These are phyloP conservation scores for Chrysoperla carnea DNA, from an alignment of 1,140 invertebrate species.

Conservation along the genomic window DNA sequence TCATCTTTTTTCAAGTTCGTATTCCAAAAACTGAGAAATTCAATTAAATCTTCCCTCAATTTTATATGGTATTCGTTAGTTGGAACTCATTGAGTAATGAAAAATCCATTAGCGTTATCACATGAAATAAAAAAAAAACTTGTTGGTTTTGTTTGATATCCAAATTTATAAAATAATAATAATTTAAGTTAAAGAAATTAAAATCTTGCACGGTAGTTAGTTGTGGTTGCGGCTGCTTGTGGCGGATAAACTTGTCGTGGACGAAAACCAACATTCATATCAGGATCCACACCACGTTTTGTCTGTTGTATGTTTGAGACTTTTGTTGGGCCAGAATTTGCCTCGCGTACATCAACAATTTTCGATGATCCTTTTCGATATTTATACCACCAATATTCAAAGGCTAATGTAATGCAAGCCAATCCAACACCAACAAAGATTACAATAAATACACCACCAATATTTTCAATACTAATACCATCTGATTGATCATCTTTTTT, in stretches of 20 bases:
- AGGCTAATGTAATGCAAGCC: conserved; percentile 76
- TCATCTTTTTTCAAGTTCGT: no score
- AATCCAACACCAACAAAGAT: conserved; percentile 87
- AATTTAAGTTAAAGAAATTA: conserved; percentile 3
- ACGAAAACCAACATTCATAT: conserved; percentile 8
- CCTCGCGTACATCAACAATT: conserved; percentile 34
- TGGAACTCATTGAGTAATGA: no score
- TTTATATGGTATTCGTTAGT: no score
- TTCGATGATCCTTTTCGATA: conserved; percentile 36
- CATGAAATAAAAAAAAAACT: no score
- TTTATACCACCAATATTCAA: conserved; percentile 92
- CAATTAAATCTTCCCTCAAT: no score
- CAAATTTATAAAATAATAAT: no score
- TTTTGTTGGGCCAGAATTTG: conserved; percentile 7
- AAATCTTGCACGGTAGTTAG: conserved; percentile 5
- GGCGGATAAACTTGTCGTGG: conserved; percentile 4
- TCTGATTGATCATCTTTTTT: conserved; percentile 82
- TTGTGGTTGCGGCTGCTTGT: no score
- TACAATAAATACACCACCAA: conserved; percentile 93
- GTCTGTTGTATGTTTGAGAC: neutral
- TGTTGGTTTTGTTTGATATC: no score
- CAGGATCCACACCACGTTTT: conserved; percentile 1
- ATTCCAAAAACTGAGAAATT: no score
- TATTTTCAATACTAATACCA: conserved; percentile 93
- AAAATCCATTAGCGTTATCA: no score